phyloP scores from a whole-genome alignment of 2,888 invertebrate species.

The Liodrosophila aerea region DNA sequence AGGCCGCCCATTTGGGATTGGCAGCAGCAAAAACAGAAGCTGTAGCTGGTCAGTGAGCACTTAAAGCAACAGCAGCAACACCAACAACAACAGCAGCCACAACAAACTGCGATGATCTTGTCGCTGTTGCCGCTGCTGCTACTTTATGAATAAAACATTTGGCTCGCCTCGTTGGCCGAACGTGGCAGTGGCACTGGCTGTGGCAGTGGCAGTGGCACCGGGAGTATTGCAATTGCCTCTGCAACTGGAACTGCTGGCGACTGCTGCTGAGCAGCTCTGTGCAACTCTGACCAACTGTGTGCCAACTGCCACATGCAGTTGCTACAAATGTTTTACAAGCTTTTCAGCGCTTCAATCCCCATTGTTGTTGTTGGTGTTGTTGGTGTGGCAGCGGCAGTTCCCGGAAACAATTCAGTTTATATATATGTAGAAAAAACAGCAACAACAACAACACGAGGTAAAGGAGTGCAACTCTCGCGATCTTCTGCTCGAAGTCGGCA shows the following conservation, averaged over 20 bases:
- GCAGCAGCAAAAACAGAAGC: slow-evolving; percentile 10
- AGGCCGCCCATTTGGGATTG: slow-evolving; percentile 41
- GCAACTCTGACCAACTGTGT: slow-evolving; percentile 20
- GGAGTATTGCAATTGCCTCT: slow-evolving; percentile 4
- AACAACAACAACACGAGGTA: neutral
- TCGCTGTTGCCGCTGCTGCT: slow-evolving; percentile 40
- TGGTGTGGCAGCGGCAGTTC: slow-evolving; percentile 66
- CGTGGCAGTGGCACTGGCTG: slow-evolving; percentile 32
- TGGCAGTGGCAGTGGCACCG: slow-evolving; percentile 2
- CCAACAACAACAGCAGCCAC: too few relatives aligned
- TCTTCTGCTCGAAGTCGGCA: slow-evolving; percentile 35
- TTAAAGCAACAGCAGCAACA: slow-evolving; percentile 20
- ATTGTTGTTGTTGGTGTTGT: slow-evolving; percentile 50
- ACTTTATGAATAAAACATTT: slow-evolving; percentile 78
- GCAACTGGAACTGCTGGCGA: too few relatives aligned
- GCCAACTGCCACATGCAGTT: slow-evolving; percentile 61
- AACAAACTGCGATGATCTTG: slow-evolving; percentile 63
- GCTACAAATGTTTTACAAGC: slow-evolving; percentile 76
- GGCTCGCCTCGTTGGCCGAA: slow-evolving; percentile 32
- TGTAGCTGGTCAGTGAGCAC: slow-evolving; percentile 38
- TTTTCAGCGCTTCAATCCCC: slow-evolving; percentile 66
- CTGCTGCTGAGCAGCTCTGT: too few relatives aligned
- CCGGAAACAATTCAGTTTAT: slow-evolving; percentile 77
- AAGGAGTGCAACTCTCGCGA: slow-evolving; percentile 45
- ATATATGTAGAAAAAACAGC: slow-evolving; percentile 14